Evolutionary conservation across 2,888 invertebrate genomes (phyloP), one percentile per base, ranked within the genome.

Genomic region (Adelognathus sp.): DNA sequence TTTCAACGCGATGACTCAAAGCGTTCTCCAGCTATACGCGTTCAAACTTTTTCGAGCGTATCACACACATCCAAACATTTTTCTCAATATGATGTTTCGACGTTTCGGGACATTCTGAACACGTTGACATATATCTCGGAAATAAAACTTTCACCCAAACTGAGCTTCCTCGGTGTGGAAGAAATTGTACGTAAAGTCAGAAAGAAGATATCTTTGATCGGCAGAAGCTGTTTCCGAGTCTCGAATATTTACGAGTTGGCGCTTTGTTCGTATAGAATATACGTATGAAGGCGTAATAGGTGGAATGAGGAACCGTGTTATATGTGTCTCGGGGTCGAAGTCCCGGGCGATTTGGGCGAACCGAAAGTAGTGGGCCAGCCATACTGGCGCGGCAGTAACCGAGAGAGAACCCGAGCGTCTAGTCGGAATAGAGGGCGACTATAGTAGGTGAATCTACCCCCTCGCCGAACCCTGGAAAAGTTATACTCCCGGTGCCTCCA

Each of bases 331-430:
- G 52, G 52, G 64, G 64, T 66, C 64, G 64, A 52, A 50, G 64
- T 36, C 52, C 64, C 52, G 21, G 24, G 50, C 21, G 36, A 66
- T 52, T 66, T 50, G 27, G 52, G 50, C 36, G n/a, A 66, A 66
- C 64, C 7, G 52, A 36, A 66, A 66, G 36, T 66, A 66, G 52
- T 66, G 16, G 50, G 64, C 27, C 31, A 52, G 64, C 64, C 64
- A 27, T 36, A 66, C 46, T 24, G 64, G 36, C 36, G 58, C 58
- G 52, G n/a, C 44, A 52, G 36, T 50, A 66, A 66, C 52, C 33
- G 24, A 33, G 21, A 36, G 52, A 11, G 52, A 52, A 52, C 52
- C 39, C 52, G 52, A 66, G 64, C 52, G 33, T 52, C 64, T 66
- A 14, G 36, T 36, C 16, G 36, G 21, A 36, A 36, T 52, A 52